Evolutionary conservation across 2,888 invertebrate species (phyloP).

Genomic region (Malthinus seriepunctatus): DNA sequence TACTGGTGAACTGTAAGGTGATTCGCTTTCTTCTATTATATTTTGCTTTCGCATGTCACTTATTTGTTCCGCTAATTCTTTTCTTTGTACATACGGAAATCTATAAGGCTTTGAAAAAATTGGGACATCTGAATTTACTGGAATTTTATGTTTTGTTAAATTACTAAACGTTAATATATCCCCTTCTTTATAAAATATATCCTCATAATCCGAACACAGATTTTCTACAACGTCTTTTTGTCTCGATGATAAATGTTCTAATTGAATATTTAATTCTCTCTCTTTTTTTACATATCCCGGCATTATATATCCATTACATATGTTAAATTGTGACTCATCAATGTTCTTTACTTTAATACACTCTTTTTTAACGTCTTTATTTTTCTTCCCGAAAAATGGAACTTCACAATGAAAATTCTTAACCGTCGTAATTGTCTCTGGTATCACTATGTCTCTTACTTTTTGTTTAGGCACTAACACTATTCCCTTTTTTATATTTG

Average conservation of each 20-base stretch:
- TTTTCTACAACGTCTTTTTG: not conserved
- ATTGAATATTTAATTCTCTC: too few species aligned
- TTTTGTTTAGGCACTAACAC: not conserved
- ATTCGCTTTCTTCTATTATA: too few species aligned
- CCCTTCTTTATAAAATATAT: constrained; percentile 24
- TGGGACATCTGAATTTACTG: constrained; percentile 1
- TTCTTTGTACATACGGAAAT: constrained; percentile 21
- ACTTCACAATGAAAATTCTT: not conserved
- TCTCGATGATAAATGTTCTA: not conserved
- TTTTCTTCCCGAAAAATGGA: not conserved
- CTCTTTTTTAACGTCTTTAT: not conserved
- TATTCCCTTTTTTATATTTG: too few species aligned
- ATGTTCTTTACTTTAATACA: too few species aligned
- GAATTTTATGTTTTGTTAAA: constrained; percentile 33
- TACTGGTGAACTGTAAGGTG: too few species aligned
- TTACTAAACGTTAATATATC: constrained; percentile 31
- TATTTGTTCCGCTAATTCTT: too few species aligned
- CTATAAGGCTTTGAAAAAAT: constrained; percentile 22
- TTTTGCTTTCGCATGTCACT: too few species aligned
- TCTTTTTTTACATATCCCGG: too few species aligned
- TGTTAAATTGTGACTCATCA: too few species aligned
- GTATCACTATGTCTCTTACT: not conserved
- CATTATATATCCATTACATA: too few species aligned
- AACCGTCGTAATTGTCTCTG: not conserved
- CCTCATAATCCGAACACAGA: constrained; percentile 7